phyloP scores from a whole-genome alignment of 2,113 vertebrate species.

The Pelmatolapia mariae region DNA sequence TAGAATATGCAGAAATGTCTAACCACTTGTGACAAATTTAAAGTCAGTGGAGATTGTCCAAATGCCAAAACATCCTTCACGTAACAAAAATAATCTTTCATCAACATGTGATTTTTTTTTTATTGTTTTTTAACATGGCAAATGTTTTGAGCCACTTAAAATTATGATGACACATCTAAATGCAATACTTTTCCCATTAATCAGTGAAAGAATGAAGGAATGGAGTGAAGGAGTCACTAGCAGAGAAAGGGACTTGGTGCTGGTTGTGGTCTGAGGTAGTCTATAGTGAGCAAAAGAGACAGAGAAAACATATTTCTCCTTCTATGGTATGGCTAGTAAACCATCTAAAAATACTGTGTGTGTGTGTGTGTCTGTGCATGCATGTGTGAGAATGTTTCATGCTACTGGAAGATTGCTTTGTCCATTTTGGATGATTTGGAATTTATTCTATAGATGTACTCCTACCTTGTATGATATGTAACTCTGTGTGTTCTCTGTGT shows the following conservation, averaged over 20 bases:
- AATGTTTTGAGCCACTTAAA: constrained; percentile 37
- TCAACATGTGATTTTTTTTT: not conserved
- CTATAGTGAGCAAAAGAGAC: constrained; percentile 42
- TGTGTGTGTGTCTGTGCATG: constrained; percentile 9
- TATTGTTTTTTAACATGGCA: not conserved
- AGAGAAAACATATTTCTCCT: constrained; percentile 70
- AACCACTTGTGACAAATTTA: constrained; percentile 28
- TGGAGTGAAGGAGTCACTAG: constrained; percentile 27
- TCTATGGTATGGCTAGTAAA: constrained; percentile 73
- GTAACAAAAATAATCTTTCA: constrained; percentile 41
- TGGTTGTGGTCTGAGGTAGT: constrained; percentile 14
- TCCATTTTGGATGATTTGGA: constrained; percentile 56
- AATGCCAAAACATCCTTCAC: constrained; percentile 11
- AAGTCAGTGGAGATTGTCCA: constrained; percentile 6
- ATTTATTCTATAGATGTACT: constrained; percentile 45
- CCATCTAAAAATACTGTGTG: constrained; percentile 58
- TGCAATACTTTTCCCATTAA: constrained; percentile 29
- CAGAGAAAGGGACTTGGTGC: constrained; percentile 6
- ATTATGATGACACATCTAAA: constrained; percentile 50
- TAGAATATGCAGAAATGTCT: not conserved
- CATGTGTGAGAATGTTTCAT: constrained; percentile 33
- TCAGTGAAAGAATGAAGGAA: not conserved
- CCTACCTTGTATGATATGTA: not conserved
- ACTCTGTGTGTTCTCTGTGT: not conserved
- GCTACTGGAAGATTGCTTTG: constrained; percentile 23